Conservation (phyloP, 1,140 invertebrate species). For the Zaprionus camerounensis region DNA sequence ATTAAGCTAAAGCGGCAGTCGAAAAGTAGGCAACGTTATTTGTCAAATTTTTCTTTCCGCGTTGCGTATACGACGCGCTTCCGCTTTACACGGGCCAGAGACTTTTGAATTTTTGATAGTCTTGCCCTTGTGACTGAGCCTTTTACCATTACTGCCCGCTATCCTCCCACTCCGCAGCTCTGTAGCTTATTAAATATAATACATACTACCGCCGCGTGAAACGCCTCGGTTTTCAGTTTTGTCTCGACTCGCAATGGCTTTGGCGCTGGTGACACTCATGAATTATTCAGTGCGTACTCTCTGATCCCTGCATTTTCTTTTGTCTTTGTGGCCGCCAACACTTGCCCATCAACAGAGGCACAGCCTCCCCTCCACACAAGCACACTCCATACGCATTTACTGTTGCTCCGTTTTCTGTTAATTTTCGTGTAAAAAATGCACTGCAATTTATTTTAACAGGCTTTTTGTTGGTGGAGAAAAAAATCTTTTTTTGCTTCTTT, state of each 20-base stretch:
- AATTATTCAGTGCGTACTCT: conserved; percentile 78
- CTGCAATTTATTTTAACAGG: conserved; percentile 79
- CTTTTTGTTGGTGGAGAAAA: conserved; percentile 59
- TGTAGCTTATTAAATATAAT: conserved; percentile 76
- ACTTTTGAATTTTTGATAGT: conserved; percentile 79
- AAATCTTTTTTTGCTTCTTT: conserved; percentile 33
- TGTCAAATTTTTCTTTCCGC: conserved; percentile 59
- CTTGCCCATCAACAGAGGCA: conserved; percentile 26
- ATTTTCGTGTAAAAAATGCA: conserved; percentile 75
- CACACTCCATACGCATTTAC: conserved; percentile 13
- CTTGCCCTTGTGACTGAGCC: conserved; percentile 65
- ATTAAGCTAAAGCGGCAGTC: conserved; percentile 71
- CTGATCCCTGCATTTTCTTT: conserved; percentile 56
- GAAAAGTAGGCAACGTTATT: conserved; percentile 68
- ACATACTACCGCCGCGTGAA: conserved; percentile 45
- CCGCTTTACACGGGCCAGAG: conserved; percentile 16
- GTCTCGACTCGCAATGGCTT: conserved; percentile 7
- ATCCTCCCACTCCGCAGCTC: background rate
- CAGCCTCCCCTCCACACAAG: background rate
- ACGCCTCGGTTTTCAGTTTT: conserved; percentile 36
- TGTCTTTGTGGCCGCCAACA: conserved; percentile 47
- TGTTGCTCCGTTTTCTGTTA: conserved; percentile 52
- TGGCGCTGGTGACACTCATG: conserved; percentile 62
- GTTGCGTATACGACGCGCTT: conserved; percentile 20
- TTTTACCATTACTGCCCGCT: background rate